Evolutionary conservation across 2,113 vertebrate species (phyloP).

Genomic region (Microcebus lehilahytsara): DNA sequence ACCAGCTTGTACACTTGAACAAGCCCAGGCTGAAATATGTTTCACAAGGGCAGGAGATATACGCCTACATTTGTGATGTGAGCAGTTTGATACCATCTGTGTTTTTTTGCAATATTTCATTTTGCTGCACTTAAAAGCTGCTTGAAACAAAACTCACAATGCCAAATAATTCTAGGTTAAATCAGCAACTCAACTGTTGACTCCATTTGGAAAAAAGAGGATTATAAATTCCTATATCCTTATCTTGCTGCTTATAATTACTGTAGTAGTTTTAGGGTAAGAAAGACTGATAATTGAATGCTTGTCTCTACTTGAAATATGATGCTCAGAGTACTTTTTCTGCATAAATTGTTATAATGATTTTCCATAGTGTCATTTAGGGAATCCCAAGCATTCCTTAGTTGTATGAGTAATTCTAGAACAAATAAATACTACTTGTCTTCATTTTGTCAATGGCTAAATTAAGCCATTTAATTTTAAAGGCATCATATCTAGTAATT

Average conservation of each 20-base stretch:
- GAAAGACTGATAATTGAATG: background rate
- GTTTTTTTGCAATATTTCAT: background rate
- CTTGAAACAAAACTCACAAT: background rate
- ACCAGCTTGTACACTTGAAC: conserved; percentile 53
- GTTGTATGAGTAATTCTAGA: background rate
- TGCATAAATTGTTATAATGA: background rate
- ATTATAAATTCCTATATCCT: rapidly evolving
- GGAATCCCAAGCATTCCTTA: background rate
- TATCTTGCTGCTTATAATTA: background rate
- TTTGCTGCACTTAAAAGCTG: background rate
- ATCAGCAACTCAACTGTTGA: background rate
- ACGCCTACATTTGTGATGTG: background rate
- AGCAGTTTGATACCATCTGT: background rate
- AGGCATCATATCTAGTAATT: background rate
- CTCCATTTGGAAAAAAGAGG: background rate
- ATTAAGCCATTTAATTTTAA: conserved; percentile 31
- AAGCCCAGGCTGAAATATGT: conserved; percentile 60
- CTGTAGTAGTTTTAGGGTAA: background rate
- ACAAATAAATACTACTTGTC: background rate
- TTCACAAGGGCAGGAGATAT: background rate
- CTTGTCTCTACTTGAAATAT: background rate
- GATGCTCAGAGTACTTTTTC: background rate
- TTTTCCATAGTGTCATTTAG: background rate
- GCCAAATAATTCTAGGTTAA: background rate
- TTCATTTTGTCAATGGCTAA: conserved; percentile 11